These are phyloP conservation scores for Drosophila aldrichi DNA, from an alignment of 2,888 invertebrate species.

Conservation along the genomic window DNA sequence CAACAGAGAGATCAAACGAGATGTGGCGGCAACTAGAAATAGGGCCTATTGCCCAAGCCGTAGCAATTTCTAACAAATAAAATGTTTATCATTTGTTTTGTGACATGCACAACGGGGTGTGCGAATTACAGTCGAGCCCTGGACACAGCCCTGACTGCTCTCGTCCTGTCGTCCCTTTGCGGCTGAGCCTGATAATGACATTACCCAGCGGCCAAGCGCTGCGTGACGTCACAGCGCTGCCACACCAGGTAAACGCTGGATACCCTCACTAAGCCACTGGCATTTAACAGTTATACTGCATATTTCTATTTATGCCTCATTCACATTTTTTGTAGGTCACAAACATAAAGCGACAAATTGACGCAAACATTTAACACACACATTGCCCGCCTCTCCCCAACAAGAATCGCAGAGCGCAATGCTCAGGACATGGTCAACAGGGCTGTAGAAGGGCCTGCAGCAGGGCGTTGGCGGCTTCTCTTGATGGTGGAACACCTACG, in stretches of 20 bases:
- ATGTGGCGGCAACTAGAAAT: slow-evolving; percentile 47
- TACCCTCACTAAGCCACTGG: slow-evolving; percentile 20
- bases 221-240: slow-evolving; percentile 71
- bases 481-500: slow-evolving; percentile 64
- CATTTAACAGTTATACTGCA: slow-evolving; percentile 43
- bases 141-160: slow-evolving; percentile 12
- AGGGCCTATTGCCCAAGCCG: slow-evolving; percentile 44
- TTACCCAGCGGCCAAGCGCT: slow-evolving; percentile 64
- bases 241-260: slow-evolving; percentile 52
- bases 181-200: slow-evolving; percentile 77
- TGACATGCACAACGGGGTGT: slow-evolving; percentile 72
- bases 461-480: slow-evolving; percentile 41
- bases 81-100: slow-evolving; percentile 82
- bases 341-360: slow-evolving; percentile 76
- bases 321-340: slow-evolving; percentile 61
- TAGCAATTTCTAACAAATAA: slow-evolving; percentile 63
- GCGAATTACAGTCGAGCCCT: slow-evolving; percentile 43
- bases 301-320: slow-evolving; percentile 46
- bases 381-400: slow-evolving; percentile 20
- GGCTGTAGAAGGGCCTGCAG: slow-evolving; percentile 20
- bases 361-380: slow-evolving; percentile 78
- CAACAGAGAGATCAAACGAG: slow-evolving; percentile 61
- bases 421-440: slow-evolving; percentile 63
- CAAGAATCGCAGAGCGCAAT: slow-evolving; percentile 8
- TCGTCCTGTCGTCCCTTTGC: slow-evolving; percentile 42